Evolutionary conservation across 2,113 vertebrate genomes (phyloP).

Genomic region (Ailurus styani): DNA sequence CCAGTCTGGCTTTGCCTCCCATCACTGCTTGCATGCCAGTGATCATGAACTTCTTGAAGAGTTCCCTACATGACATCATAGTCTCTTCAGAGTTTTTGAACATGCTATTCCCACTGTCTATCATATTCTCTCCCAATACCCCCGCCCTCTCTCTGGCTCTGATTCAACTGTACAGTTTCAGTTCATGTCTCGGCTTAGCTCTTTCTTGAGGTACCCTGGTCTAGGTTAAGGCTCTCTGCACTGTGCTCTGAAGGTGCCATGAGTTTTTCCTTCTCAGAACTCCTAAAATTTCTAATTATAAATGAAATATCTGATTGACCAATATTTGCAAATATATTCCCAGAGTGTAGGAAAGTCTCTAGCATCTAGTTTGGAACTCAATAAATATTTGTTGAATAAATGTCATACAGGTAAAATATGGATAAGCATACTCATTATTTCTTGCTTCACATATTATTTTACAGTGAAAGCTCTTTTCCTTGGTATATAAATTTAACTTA

Average conservation of each 20-base stretch:
- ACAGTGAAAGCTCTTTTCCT: neutral
- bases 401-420: neutral
- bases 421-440: neutral
- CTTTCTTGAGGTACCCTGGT: neutral
- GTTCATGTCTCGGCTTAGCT: neutral
- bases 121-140: neutral
- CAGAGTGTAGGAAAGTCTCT: neutral
- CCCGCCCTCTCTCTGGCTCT: neutral
- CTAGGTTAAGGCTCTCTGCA: neutral
- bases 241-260: neutral
- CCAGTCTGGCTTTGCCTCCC: neutral
- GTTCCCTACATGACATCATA: neutral
- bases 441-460: neutral
- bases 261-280: neutral
- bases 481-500: neutral
- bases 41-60: neutral
- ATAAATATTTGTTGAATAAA: neutral
- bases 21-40: neutral
- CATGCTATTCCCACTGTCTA: neutral
- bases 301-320: neutral
- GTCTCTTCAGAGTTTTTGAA: neutral
- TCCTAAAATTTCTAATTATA: neutral
- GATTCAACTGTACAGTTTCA: neutral
- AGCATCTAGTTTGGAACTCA: neutral
- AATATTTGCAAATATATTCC: neutral